Evolutionary conservation across 2,797 vertebrate genomes (phyloP).

Genomic region (Sebastes itinus): DNA sequence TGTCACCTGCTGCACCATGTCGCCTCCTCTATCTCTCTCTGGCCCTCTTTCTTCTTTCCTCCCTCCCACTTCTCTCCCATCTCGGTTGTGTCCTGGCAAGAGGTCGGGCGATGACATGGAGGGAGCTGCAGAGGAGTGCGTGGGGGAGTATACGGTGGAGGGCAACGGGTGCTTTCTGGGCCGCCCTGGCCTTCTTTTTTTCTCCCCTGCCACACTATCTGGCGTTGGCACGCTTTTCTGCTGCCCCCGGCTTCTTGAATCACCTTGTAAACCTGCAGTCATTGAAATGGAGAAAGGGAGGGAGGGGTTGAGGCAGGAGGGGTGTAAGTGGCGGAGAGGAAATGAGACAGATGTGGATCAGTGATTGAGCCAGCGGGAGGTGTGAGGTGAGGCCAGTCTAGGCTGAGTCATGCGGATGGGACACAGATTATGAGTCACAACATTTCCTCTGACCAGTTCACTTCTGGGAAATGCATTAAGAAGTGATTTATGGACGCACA

Average conservation of each 20-base stretch:
- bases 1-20: slow-evolving; percentile 81
- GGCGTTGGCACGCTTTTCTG: slow-evolving; percentile 75
- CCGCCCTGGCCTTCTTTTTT: slow-evolving; percentile 91
- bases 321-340: slow-evolving; percentile 59
- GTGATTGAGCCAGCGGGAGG: slow-evolving; percentile 74
- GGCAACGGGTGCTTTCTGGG: slow-evolving; percentile 87
- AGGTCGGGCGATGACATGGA: slow-evolving; percentile 50
- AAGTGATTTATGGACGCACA: slow-evolving; percentile 63
- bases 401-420: slow-evolving; percentile 77
- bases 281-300: slow-evolving; percentile 42
- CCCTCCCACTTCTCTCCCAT: slow-evolving; percentile 54
- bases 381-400: slow-evolving; percentile 74
- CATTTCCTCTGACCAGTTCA: slow-evolving; percentile 77
- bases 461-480: slow-evolving; percentile 79
- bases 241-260: slow-evolving; percentile 70
- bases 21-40: slow-evolving; percentile 50
- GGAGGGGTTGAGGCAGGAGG: slow-evolving; percentile 14
- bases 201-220: slow-evolving; percentile 84
- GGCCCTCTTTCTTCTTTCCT: slow-evolving; percentile 46
- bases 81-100: slow-evolving; percentile 53
- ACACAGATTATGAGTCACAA: slow-evolving; percentile 79
- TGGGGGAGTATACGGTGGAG: slow-evolving; percentile 66
- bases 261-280: slow-evolving; percentile 76
- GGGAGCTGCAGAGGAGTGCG: slow-evolving; percentile 60
- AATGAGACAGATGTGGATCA: slow-evolving; percentile 81